Evolutionary conservation across 35 echinoderm and acorn worm species (phyloP).

Genomic region (Antedon bifida): DNA sequence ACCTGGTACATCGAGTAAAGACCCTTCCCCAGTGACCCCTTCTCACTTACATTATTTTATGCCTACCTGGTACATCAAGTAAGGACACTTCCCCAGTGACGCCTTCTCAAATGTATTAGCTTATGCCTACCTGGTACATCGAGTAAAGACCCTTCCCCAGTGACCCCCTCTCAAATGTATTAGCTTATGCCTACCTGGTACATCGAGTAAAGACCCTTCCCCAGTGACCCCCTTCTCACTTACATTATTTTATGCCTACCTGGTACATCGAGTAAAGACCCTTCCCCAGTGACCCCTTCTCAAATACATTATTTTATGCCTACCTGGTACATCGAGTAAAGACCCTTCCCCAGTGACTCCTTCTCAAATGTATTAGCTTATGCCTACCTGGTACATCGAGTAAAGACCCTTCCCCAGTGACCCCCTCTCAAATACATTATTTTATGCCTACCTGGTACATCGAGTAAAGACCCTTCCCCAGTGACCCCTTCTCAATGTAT

Average conservation of each 20-base stretch:
- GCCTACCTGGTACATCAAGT: no score
- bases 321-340: constrained; percentile 63
- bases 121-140: no score
- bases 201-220: constrained; percentile 74
- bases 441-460: no score
- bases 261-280: constrained; percentile 73
- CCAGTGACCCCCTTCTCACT: constrained; percentile 86
- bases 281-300: constrained; percentile 90
- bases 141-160: constrained; percentile 81
- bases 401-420: constrained; percentile 85
- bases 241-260: no score
- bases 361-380: no score
- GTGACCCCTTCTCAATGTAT: constrained; percentile 85
- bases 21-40: constrained; percentile 90
- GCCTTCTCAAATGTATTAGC: no score
- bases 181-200: no score
- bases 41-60: no score
- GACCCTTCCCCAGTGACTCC: constrained; percentile 95
- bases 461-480: constrained; percentile 79
- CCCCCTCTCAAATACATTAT: no score
- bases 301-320: no score
- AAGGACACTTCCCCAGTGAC: constrained; percentile 90
- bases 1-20: constrained; percentile 70
- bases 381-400: no score
- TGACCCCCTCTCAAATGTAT: constrained; percentile 81